These are phyloP conservation scores for Eumaeus atala DNA, from an alignment of 1,140 invertebrate genomes.

Conservation along the genomic window DNA sequence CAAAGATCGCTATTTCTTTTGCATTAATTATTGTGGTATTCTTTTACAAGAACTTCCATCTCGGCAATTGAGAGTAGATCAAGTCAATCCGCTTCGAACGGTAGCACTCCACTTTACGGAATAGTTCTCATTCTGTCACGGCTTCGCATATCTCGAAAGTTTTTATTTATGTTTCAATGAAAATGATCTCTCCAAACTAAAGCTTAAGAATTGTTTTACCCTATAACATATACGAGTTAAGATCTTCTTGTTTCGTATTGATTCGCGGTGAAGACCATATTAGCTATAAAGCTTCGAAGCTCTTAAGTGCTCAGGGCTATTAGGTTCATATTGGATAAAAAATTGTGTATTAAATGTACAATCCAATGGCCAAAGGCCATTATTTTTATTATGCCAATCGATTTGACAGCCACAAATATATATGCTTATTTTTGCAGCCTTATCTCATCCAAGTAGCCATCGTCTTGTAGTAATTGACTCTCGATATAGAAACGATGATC, in stretches of 20 bases:
- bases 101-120: slow-evolving; percentile 32
- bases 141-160: slow-evolving; percentile 15
- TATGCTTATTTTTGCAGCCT: slow-evolving; percentile 31
- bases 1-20: background rate
- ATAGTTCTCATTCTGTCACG: slow-evolving; percentile 40
- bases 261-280: slow-evolving; percentile 24
- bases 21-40: slow-evolving; percentile 12
- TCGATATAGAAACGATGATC: background rate
- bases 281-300: slow-evolving; percentile 21
- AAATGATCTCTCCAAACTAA: background rate
- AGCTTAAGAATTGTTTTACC: slow-evolving; percentile 14
- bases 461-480: slow-evolving; percentile 45
- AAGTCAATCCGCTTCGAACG: slow-evolving; percentile 34
- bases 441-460: slow-evolving; percentile 46
- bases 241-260: slow-evolving; percentile 21
- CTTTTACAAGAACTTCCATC: slow-evolving; percentile 13
- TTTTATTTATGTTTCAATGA: background rate
- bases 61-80: slow-evolving; percentile 23
- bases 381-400: too few species aligned
- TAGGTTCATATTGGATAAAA: slow-evolving; percentile 35
- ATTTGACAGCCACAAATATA: too few species aligned
- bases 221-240: slow-evolving; percentile 18
- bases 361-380: slow-evolving; percentile 23
- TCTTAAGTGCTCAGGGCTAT: slow-evolving; percentile 29
- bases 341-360: background rate